These are phyloP conservation scores for Nettapus auritus DNA, from an alignment of 2,113 vertebrate species.

Conservation along the genomic window DNA sequence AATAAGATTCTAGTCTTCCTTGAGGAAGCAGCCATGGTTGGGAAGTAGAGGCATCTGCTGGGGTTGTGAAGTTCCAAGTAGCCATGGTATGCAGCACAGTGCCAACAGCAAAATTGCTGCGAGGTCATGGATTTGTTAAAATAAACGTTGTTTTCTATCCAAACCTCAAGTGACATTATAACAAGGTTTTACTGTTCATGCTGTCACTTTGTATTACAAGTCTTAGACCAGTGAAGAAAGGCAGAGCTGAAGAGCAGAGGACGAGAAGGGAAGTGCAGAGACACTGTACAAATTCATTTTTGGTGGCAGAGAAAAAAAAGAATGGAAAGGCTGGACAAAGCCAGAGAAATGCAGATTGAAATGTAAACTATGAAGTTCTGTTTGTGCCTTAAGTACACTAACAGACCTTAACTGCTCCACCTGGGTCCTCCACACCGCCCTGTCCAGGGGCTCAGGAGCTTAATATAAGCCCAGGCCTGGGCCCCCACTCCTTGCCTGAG, in stretches of 20 bases:
- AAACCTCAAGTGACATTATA: conserved; percentile 54
- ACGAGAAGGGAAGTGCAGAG: not conserved
- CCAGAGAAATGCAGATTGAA: not conserved
- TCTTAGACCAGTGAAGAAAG: conserved; percentile 15
- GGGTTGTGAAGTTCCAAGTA: not conserved
- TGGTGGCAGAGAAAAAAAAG: not conserved
- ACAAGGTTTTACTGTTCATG: conserved; percentile 50
- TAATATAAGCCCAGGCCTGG: not conserved
- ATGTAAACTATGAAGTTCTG: not conserved
- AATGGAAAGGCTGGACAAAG: not conserved
- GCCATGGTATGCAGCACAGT: not conserved
- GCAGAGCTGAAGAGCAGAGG: conserved; percentile 9
- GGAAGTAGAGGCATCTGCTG: not conserved
- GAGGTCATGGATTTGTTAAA: conserved; percentile 4
- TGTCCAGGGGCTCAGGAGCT: not conserved
- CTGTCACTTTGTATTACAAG: conserved; percentile 40
- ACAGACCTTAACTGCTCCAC: not conserved
- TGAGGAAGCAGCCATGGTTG: not conserved
- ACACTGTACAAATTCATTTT: not conserved
- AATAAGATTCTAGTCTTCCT: not conserved
- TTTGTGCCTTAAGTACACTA: not conserved
- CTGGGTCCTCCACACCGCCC: not conserved
- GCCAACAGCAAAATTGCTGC: conserved; percentile 31
- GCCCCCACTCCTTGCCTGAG: not conserved
- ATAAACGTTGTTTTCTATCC: conserved; percentile 42